Base-by-base conservation (phyloP, 1,140 invertebrate genomes). In the Prorops nasuta region DNA sequence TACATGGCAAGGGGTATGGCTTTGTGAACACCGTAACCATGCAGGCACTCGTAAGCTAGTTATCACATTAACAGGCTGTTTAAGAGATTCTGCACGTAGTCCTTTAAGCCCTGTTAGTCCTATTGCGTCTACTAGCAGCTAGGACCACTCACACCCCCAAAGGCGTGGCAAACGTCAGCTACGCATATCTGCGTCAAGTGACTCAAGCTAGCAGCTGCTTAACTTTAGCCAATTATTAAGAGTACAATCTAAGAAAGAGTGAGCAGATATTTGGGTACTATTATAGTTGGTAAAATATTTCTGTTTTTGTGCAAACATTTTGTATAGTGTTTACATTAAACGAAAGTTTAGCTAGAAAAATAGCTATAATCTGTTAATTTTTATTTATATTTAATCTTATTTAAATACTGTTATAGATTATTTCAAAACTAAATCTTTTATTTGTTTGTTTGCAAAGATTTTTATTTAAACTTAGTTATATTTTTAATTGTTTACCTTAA, bases 1-100 rank as follows among this genome's bases (percentile, higher is more conserved):
- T 44, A 95, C 92, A 58, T 98, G 94, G 94, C 95, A 98, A 80
- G 95, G 95, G 44, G 88, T 98, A 53, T 98, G 95, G 95, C 81
- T 98, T 50, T 97, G 94, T 81, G 95, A 98, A 80, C 95, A 98
- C 78, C 85, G 95, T 64, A 93, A 98, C 79, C 88, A 91, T 69
- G 95, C 92, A 61, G 94, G 94, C 52, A 94, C 91, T 66, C 83
- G 94, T 51, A 96, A 95, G 80, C 77, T 95, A 66, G 87, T 95
- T 54, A 87, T 95, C 62, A 96, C 92, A 48, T 77, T 96, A 68
- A 94, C 94, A 57, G 93, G 93, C 19, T 92, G 90, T 76, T 81
- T 91, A 58, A 82, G 89, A 49, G 89, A 91, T 72, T 87, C 87
- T 50, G 86, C 85, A 47, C 86, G 89, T 67, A 92, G 89, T 63